Conservation (phyloP, 2,888 invertebrate genomes). For the Trypoxylon attenuatum region DNA sequence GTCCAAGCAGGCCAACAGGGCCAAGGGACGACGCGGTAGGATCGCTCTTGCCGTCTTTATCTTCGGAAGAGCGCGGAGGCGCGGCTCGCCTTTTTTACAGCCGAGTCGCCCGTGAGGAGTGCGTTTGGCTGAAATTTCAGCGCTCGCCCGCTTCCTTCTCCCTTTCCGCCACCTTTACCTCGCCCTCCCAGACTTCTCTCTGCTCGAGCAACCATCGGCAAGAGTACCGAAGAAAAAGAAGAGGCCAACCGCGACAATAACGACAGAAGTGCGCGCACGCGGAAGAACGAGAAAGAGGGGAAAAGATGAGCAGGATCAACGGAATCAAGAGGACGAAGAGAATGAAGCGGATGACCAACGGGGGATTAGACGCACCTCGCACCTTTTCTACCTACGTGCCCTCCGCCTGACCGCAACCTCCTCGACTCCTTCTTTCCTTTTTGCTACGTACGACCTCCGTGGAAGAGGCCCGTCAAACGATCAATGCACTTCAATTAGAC, state of each 20-base stretch:
- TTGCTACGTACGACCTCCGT: not conserved
- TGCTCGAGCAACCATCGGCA: slow-evolving; percentile 23
- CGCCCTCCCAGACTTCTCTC: not conserved
- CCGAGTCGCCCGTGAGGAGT: slow-evolving; percentile 46
- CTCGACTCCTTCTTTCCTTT: slow-evolving; percentile 8
- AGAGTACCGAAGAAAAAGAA: slow-evolving; percentile 34
- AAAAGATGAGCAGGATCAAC: not conserved
- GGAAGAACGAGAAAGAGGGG: slow-evolving; percentile 3
- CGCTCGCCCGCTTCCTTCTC: slow-evolving; percentile 36
- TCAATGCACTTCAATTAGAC: too few species aligned
- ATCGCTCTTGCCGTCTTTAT: slow-evolving; percentile 59
- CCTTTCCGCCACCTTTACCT: not conserved
- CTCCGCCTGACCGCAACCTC: not conserved
- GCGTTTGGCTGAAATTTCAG: slow-evolving; percentile 64
- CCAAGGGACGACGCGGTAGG: slow-evolving; percentile 23
- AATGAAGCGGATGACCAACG: not conserved
- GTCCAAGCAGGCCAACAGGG: not conserved
- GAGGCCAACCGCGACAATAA: slow-evolving; percentile 41
- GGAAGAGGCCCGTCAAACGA: not conserved
- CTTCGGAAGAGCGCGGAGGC: slow-evolving; percentile 47
- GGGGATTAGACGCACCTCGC: not conserved
- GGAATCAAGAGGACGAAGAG: not conserved
- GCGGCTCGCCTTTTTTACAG: slow-evolving; percentile 52
- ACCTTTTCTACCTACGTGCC: not conserved
- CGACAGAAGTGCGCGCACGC: slow-evolving; percentile 31